Base-by-base conservation (phyloP, 1,140 invertebrate species). In the Drosophila navojoa region DNA sequence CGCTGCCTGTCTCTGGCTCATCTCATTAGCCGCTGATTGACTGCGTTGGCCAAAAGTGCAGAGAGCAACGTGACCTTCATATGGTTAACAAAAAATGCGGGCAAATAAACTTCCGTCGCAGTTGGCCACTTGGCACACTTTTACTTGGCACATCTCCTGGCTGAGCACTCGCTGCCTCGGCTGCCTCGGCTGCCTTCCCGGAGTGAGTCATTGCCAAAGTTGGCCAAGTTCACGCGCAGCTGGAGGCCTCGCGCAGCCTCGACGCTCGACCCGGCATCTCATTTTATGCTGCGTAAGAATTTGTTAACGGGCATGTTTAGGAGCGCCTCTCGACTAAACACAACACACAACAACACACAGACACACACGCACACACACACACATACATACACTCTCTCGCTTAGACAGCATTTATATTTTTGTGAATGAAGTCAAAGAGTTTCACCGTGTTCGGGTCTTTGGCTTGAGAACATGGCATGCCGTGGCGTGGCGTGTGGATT, bases 161-260 rank as follows among this genome's bases (percentile, higher is more conserved):
- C 42, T 16, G 42, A 13, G 40, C 40, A 13, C 9, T 42, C 40
- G 38, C 38, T 40, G 38, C 19, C 19, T 22, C 19, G 45, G n/a
- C n/a, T n/a, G 35, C 50, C 22, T 47, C 45, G 45, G 67, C 71
- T 25, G 40, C 42, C 42, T 16, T 63, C 57, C 52, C 69, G 58
- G 52, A 53, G 61, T 84, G 76, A 84, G 61, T 84, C 80, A 89
- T 44, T 38, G 50, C 25, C 60, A 61, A 82, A 70, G 71, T 87
- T 87, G 84, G 82, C 82, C 82, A 87, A 87, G 82, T 87, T 87
- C 82, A 89, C 50, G 44, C 84, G 27, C 82, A 87, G 82, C 84
- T 89, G 79, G 82, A 89, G 82, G 58, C 68, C 47, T 35, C 19
- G 52, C 59, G 47, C 49, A 68, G 54, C 57, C 54, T 52, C 15